phyloP scores from a whole-genome alignment of 2,113 vertebrate species.

The Eupsittula cactorum region DNA sequence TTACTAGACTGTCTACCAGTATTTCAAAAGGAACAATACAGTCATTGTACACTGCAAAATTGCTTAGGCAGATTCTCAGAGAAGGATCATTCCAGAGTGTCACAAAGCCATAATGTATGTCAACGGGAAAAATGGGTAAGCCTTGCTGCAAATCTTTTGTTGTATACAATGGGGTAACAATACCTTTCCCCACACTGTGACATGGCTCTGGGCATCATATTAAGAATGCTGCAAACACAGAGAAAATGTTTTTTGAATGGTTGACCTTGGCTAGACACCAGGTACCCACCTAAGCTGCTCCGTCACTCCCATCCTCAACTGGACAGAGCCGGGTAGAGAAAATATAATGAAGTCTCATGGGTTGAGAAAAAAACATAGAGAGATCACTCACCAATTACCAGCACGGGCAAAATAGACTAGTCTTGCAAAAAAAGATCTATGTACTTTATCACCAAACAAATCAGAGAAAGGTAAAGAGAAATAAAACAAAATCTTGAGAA shows the following conservation, averaged over 20 bases:
- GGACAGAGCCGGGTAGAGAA: not conserved
- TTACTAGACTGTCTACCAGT: not conserved
- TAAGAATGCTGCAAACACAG: not conserved
- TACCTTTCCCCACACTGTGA: not conserved
- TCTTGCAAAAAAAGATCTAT: not conserved
- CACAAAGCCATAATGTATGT: not conserved
- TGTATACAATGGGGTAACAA: not conserved
- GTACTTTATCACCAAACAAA: not conserved
- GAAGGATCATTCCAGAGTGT: not conserved
- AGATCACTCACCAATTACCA: not conserved
- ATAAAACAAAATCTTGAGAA: not conserved
- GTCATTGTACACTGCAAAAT: not conserved
- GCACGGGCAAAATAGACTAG: rapidly evolving
- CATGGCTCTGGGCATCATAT: not conserved
- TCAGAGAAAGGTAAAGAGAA: not conserved
- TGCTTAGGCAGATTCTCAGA: not conserved
- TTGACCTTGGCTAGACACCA: not conserved
- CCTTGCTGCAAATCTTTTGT: not conserved
- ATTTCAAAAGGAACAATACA: not conserved
- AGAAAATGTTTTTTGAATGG: not conserved
- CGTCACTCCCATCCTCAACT: not conserved
- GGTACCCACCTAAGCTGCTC: not conserved
- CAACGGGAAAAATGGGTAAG: not conserved
- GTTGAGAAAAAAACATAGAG: not conserved
- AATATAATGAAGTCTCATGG: not conserved